phyloP scores from a whole-genome alignment of 2,797 vertebrate species.

The Anabacerthia variegaticeps region DNA sequence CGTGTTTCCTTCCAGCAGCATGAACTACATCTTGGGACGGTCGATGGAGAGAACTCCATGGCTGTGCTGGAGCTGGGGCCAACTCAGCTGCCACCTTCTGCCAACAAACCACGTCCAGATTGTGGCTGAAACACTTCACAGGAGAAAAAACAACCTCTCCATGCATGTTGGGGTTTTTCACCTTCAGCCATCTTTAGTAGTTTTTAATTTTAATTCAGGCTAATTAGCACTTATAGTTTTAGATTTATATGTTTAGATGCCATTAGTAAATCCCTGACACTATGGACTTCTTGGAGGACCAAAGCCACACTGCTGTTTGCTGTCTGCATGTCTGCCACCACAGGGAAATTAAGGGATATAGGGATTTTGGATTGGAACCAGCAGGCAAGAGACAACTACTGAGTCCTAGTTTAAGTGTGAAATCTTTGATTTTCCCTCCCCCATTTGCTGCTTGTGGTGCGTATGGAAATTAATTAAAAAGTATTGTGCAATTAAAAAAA shows the following conservation, averaged over 20 bases:
- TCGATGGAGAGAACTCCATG: neutral
- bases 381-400: neutral
- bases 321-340: neutral
- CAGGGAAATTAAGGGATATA: neutral
- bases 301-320: neutral
- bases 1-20: neutral
- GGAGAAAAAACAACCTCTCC: neutral
- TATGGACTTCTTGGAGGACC: neutral
- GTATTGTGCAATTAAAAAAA: slow-evolving; percentile 52
- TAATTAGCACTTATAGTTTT: neutral
- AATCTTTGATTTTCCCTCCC: neutral
- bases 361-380: neutral
- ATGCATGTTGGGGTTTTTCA: neutral
- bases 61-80: neutral
- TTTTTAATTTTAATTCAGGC: neutral
- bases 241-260: neutral
- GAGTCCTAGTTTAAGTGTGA: slow-evolving; percentile 1
- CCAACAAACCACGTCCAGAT: neutral
- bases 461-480: slow-evolving; percentile 55
- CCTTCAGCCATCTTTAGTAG: neutral
- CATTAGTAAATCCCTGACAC: neutral
- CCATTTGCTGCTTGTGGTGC: neutral
- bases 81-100: neutral
- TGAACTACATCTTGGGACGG: neutral
- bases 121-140: accelerated